Percentiles rank a stretch among this genome's conserved stretches.
phyloP scores from a whole-genome alignment of 2,888 invertebrate genomes.

The Pyrgus malvae region DNA sequence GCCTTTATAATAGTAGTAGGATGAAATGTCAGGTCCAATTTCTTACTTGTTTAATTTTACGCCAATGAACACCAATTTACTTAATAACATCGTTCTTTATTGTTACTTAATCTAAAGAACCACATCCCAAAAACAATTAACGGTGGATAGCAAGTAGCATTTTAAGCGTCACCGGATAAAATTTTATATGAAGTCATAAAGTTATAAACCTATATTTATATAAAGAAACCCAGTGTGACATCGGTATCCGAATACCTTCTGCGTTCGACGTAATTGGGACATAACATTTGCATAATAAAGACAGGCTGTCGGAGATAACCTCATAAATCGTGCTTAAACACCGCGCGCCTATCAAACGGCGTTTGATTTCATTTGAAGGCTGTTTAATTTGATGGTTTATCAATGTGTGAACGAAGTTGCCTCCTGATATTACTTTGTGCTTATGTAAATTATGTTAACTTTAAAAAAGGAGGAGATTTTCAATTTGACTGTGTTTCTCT shows the following conservation, averaged over 20 bases:
- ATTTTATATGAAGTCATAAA: neutral
- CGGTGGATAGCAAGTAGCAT: neutral
- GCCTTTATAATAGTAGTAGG: too few species aligned
- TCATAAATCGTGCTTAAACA: slow-evolving; percentile 9
- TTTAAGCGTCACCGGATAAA: neutral
- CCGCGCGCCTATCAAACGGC: slow-evolving; percentile 6
- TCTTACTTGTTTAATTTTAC: too few species aligned
- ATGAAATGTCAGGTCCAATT: too few species aligned
- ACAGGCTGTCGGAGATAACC: slow-evolving; percentile 15
- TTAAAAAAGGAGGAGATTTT: too few species aligned
- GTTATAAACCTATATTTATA: neutral
- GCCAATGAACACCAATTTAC: too few species aligned
- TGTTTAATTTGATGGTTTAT: neutral
- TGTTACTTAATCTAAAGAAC: too few species aligned
- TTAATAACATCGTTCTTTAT: too few species aligned
- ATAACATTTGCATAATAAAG: slow-evolving; percentile 18
- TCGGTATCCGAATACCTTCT: neutral
- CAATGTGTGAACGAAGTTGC: too few species aligned
- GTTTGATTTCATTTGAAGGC: slow-evolving; percentile 9
- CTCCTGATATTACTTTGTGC: too few species aligned
- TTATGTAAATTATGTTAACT: too few species aligned
- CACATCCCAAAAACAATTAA: too few species aligned
- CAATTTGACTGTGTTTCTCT: too few species aligned
- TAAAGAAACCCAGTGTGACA: neutral
- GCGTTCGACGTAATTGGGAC: neutral